These are phyloP conservation scores for Smittia aterrima DNA, from an alignment of 2,888 invertebrate genomes.

Conservation along the genomic window DNA sequence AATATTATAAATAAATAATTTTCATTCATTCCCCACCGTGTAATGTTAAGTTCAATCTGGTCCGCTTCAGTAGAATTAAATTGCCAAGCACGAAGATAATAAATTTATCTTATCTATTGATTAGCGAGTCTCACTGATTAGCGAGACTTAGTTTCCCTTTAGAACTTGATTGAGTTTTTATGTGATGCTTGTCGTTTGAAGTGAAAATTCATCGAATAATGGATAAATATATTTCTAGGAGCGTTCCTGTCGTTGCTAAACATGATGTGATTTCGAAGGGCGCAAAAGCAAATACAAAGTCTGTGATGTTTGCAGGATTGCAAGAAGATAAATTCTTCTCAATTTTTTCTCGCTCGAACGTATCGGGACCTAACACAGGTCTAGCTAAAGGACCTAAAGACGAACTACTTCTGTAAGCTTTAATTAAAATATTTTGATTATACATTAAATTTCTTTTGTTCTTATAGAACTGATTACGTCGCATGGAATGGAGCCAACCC, in stretches of 20 bases:
- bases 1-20: no score
- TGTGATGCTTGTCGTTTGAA: not conserved
- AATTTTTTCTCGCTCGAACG: conserved; percentile 50
- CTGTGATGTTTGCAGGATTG: conserved; percentile 42
- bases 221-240: not conserved
- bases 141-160: not conserved
- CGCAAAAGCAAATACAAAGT: conserved; percentile 41
- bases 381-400: conserved; percentile 79
- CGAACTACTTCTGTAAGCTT: conserved; percentile 69
- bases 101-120: not conserved
- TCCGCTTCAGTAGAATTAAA: no score
- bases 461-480: conserved; percentile 71
- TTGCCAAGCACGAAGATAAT: no score
- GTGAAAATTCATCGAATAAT: not conserved
- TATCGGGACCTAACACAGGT: conserved; percentile 68
- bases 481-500: conserved; percentile 81
- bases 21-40: no score
- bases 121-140: not conserved
- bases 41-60: no score
- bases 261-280: conserved; percentile 22
- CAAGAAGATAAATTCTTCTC: conserved; percentile 50
- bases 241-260: conserved; percentile 25
- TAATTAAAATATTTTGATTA: not conserved
- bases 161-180: not conserved
- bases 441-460: conserved; percentile 22